Base-by-base conservation (phyloP, 2,113 vertebrate genomes). In the Mus pahari region DNA sequence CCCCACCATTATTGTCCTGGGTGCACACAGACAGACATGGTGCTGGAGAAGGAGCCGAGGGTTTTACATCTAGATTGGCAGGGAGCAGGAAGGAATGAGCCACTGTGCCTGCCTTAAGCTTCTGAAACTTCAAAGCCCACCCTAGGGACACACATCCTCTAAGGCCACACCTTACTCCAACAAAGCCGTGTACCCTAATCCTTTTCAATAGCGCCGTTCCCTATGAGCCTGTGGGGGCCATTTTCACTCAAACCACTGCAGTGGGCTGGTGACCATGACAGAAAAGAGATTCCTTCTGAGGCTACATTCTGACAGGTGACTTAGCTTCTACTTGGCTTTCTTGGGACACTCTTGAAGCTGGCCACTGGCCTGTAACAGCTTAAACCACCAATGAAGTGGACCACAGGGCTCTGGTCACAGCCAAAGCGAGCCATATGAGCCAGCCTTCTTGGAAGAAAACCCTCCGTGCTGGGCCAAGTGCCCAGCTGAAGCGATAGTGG, bases 401-500 rank as follows among this genome's bases (percentile, higher is more conserved):
- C 7, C 0, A 4, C 42, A 17, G 28, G 77, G 19, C 50, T 70
- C 24, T 28, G 55, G 36, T 53, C 42, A 28, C 2, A 58, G n/a
- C 36, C 7, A n/a, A 64, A 50, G 12, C 22, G 7, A 55, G 3
- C 48, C 53, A 6, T 0, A 12, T 16, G 84, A 50, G 20, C 12
- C 19, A 87, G 84, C 62, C 45, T 68, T 68, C 45, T 87, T 24
- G 45, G 31, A 68, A 68, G 11, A 28, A 60, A 77, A 26, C 16
- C 58, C 36, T 77, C 50, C n/a, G 53, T 3, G 33, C 48, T 1
- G 17, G 6, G 50, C 45, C 45, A 74, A 16, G 45, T 7, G 2
- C 42, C 31, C 36, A 33, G 58, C 31, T 33, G 75, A 89, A 10
- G 19, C 26, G 11, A 1, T 0, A 0, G 13, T 24, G 11, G 45